These are phyloP conservation scores for Hypsibius dujardini DNA, from an alignment of 1,140 invertebrate genomes.

Conservation along the genomic window DNA sequence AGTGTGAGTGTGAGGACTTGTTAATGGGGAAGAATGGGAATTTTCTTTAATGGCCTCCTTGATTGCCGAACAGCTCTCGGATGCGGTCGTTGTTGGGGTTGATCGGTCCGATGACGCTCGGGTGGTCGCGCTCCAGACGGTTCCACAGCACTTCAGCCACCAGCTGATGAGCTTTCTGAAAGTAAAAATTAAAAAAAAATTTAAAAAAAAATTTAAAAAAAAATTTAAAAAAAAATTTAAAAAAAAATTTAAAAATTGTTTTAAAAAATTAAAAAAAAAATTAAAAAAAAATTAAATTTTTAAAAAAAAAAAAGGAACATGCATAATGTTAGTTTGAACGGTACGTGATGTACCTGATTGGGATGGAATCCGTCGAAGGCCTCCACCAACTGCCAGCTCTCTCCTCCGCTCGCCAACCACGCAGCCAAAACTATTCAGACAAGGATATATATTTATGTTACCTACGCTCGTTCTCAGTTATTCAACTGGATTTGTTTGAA, in stretches of 20 bases:
- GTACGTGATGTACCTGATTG: constrained; percentile 32
- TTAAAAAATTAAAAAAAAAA: not conserved
- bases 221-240: not conserved
- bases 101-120: constrained; percentile 29
- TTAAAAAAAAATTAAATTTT: not conserved
- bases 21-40: too few species aligned
- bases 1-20: too few species aligned
- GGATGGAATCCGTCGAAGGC: constrained; percentile 39
- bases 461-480: constrained; percentile 1
- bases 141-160: constrained; percentile 32
- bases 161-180: constrained; percentile 28
- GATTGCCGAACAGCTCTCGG: not conserved
- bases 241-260: too few species aligned
- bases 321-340: not conserved
- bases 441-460: constrained; percentile 3
- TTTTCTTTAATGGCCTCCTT: not conserved
- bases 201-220: not conserved
- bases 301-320: not conserved
- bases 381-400: constrained; percentile 35
- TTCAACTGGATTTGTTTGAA: constrained; percentile 1
- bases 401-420: constrained; percentile 31
- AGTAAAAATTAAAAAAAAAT: constrained; percentile 7
- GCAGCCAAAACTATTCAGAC: constrained; percentile 29
- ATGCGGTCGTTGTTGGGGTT: constrained; percentile 31
- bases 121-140: constrained; percentile 26